A percentile compares a stretch with the other conserved stretches of the same genome.
phyloP scores from a whole-genome alignment of 92 coral and sea anemone species.

The Chrysogorgia sp. region DNA sequence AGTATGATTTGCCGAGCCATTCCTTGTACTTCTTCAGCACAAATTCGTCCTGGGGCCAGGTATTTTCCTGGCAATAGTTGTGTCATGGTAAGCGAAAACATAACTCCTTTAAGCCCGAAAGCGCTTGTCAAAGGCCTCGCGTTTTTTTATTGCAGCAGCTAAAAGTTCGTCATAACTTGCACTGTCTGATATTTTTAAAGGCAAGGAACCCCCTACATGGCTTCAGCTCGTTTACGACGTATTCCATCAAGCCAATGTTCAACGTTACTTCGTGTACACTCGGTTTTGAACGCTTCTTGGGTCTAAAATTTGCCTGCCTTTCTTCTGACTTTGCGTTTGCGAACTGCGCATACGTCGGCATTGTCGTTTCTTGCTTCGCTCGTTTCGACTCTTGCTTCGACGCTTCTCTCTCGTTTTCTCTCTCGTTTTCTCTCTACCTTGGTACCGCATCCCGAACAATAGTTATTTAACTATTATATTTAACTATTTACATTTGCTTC shows the following conservation, averaged over 20 bases:
- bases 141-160: slow-evolving; percentile 40
- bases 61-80: slow-evolving; percentile 58
- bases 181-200: slow-evolving; percentile 30
- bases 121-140: slow-evolving; percentile 39
- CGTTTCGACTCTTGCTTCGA: neutral
- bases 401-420: neutral
- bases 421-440: slow-evolving; percentile 13
- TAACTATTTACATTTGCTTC: no score
- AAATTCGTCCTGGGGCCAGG: slow-evolving; percentile 59
- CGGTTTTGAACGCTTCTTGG: slow-evolving; percentile 31
- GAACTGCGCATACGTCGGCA: slow-evolving; percentile 57
- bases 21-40: slow-evolving; percentile 58
- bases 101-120: slow-evolving; percentile 59
- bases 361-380: neutral
- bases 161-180: slow-evolving; percentile 45
- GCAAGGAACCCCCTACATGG: slow-evolving; percentile 55
- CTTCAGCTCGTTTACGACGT: slow-evolving; percentile 31
- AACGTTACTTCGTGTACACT: slow-evolving; percentile 38
- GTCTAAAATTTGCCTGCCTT: slow-evolving; percentile 49
- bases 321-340: slow-evolving; percentile 51
- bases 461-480: no score
- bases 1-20: slow-evolving; percentile 64
- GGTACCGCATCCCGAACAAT: slow-evolving; percentile 33
- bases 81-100: slow-evolving; percentile 59
- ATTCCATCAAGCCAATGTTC: slow-evolving; percentile 54